Evolutionary conservation across 2,888 invertebrate genomes (phyloP).

Genomic region (Tetranychus truncatus): DNA sequence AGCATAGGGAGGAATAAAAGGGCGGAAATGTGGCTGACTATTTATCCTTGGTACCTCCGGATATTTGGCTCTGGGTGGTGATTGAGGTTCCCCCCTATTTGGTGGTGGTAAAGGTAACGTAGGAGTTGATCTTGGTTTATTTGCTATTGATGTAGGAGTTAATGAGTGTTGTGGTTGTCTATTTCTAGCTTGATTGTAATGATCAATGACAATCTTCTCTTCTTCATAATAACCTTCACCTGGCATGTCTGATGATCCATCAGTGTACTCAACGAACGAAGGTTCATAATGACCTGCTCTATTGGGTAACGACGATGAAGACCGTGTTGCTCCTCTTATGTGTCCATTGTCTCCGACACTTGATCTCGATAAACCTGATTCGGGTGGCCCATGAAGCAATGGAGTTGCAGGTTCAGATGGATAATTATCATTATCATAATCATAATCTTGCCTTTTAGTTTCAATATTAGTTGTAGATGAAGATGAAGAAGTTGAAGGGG

Average conservation of each 20-base stretch:
- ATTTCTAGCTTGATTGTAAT: neutral
- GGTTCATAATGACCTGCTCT: neutral
- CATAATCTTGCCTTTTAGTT: neutral
- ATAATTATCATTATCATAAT: neutral
- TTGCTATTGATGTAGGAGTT: neutral
- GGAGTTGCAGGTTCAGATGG: neutral
- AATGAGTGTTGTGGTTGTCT: neutral
- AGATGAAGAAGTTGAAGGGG: neutral
- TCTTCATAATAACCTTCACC: neutral
- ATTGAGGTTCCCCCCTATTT: neutral
- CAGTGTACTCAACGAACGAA: neutral
- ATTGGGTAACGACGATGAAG: neutral
- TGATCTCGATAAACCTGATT: too few species aligned
- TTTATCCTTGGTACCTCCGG: neutral
- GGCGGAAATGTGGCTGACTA: neutral
- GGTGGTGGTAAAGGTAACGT: neutral
- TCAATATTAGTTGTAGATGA: neutral
- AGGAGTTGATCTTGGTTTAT: neutral
- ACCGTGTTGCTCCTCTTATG: neutral
- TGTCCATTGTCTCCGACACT: neutral
- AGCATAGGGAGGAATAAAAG: neutral
- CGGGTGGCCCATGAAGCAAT: neutral
- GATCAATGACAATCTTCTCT: neutral
- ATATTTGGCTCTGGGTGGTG: neutral
- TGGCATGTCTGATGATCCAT: neutral